Evolutionary conservation across 2,797 vertebrate species (phyloP).

Genomic region (Rhabdophis nuchalis): DNA sequence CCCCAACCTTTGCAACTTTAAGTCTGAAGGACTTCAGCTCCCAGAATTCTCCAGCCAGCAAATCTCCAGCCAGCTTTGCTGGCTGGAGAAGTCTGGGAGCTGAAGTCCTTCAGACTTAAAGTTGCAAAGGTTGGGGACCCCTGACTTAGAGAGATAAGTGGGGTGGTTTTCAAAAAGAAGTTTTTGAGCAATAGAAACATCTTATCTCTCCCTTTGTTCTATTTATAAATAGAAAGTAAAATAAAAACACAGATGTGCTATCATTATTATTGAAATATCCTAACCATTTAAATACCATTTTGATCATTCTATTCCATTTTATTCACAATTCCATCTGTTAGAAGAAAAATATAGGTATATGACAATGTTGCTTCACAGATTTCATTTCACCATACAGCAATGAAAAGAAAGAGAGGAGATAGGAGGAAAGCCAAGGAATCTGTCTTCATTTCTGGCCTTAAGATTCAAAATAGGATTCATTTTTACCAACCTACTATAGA

Average conservation of each 20-base stretch:
- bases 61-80: too few relatives aligned
- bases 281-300: background rate
- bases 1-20: too few relatives aligned
- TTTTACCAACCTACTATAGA: constrained; percentile 71
- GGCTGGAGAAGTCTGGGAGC: too few relatives aligned
- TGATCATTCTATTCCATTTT: background rate
- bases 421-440: background rate
- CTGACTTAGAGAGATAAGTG: background rate
- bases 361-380: background rate
- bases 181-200: background rate
- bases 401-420: background rate
- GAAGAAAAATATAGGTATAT: background rate
- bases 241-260: background rate
- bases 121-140: too few relatives aligned
- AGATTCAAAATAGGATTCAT: accelerated
- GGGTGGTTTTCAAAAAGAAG: background rate
- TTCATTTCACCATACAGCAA: background rate
- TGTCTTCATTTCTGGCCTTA: background rate
- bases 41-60: too few relatives aligned
- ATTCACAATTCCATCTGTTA: background rate
- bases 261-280: background rate
- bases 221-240: background rate
- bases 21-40: too few relatives aligned
- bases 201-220: background rate
- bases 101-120: too few relatives aligned